Evolutionary conservation across 92 coral and sea anemone genomes (phyloP).

Genomic region (Porites lobata): DNA sequence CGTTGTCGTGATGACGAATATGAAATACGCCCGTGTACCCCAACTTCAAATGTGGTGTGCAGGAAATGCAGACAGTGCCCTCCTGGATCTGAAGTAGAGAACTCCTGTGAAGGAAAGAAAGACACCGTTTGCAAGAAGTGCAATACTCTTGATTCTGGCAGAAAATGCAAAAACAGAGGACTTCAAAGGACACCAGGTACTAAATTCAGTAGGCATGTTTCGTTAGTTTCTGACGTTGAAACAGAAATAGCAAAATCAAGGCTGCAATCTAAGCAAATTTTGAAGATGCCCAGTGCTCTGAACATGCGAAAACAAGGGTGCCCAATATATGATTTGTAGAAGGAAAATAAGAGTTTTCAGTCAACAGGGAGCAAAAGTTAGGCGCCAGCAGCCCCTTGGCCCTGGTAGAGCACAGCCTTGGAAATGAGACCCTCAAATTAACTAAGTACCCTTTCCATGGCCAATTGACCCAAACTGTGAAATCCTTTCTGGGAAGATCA

Average conservation of each 20-base stretch:
- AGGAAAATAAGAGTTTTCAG: no score
- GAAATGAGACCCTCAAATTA: no score
- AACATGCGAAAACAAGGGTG: no score
- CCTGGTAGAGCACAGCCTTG: no score
- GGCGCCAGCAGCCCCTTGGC: no score
- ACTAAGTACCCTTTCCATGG: no score
- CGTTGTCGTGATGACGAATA: conserved; percentile 24
- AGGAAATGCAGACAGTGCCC: conserved; percentile 21
- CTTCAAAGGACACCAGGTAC: not conserved
- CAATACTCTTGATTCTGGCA: not conserved
- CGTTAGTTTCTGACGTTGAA: not conserved
- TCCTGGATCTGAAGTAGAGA: conserved; percentile 17
- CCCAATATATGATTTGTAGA: no score
- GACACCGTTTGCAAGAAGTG: conserved; percentile 44
- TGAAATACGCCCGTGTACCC: conserved; percentile 1
- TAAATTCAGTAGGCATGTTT: not conserved
- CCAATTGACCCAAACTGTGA: no score
- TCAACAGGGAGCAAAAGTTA: no score
- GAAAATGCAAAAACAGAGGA: not conserved
- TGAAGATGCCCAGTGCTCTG: no score
- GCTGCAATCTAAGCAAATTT: no score
- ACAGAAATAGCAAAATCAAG: not conserved
- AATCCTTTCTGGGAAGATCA: no score
- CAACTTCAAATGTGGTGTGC: conserved; percentile 21
- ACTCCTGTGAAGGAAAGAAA: conserved; percentile 13